phyloP scores from a whole-genome alignment of 2,888 invertebrate species.

The Allacma fusca region DNA sequence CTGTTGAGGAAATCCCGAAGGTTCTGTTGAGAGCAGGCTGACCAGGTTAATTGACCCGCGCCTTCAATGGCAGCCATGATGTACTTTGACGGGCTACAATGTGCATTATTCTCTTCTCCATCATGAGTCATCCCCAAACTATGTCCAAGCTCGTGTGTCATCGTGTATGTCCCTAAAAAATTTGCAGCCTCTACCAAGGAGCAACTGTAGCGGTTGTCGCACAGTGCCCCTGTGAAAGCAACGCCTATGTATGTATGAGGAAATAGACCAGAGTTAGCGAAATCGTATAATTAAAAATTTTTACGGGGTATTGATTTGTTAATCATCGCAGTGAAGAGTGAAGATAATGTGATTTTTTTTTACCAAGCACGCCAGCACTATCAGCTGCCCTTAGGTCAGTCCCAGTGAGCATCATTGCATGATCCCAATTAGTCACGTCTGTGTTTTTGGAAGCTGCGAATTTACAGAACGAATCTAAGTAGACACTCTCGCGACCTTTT shows the following conservation, averaged over 20 bases:
- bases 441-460: conserved; percentile 48
- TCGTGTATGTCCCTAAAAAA: conserved; percentile 27
- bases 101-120: conserved; percentile 47
- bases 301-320: too few relatives aligned
- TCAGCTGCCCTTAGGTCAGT: conserved; percentile 29
- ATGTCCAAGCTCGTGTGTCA: conserved; percentile 35
- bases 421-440: conserved; percentile 46
- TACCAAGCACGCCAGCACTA: conserved; percentile 36
- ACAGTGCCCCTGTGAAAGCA: conserved; percentile 43
- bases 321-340: too few relatives aligned
- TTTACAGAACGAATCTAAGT: conserved; percentile 45
- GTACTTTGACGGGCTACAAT: conserved; percentile 37
- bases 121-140: conserved; percentile 50
- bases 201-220: conserved; percentile 47
- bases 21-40: conserved; percentile 46
- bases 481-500: conserved; percentile 31
- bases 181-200: conserved; percentile 41
- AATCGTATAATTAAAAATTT: too few relatives aligned
- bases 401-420: conserved; percentile 53
- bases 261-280: too few relatives aligned
- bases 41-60: conserved; percentile 47
- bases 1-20: conserved; percentile 39
- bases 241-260: conserved; percentile 21
- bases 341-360: neutral
- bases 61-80: conserved; percentile 49